Evolutionary conservation across 2,888 invertebrate genomes (phyloP).

Genomic region (Machimus atricapillus): DNA sequence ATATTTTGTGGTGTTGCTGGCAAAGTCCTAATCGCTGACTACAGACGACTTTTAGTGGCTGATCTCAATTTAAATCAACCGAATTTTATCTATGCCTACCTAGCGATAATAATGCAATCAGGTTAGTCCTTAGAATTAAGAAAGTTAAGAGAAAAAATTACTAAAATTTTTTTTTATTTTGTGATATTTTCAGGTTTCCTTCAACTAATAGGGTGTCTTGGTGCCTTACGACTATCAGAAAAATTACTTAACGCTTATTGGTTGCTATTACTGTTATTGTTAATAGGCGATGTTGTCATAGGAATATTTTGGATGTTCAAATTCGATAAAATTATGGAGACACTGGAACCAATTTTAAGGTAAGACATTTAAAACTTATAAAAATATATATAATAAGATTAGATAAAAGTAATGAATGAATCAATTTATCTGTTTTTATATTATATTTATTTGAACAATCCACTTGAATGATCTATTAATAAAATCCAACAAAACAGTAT

Average conservation of each 20-base stretch:
- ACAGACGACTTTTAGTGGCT: slow-evolving; percentile 74
- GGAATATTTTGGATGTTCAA: slow-evolving; percentile 87
- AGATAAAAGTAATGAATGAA: background rate
- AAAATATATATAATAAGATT: too few species aligned
- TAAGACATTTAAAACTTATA: slow-evolving; percentile 50
- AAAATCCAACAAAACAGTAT: background rate
- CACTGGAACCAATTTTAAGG: slow-evolving; percentile 73
- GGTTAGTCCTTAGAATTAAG: slow-evolving; percentile 41
- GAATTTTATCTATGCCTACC: slow-evolving; percentile 83
- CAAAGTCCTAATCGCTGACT: slow-evolving; percentile 73
- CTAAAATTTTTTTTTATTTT: background rate
- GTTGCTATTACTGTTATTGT: slow-evolving; percentile 77
- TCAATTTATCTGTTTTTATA: background rate
- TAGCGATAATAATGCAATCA: slow-evolving; percentile 78
- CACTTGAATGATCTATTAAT: background rate
- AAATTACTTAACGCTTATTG: slow-evolving; percentile 84
- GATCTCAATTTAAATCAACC: slow-evolving; percentile 80
- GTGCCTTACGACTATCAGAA: slow-evolving; percentile 81
- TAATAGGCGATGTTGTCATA: slow-evolving; percentile 83
- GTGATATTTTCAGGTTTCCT: slow-evolving; percentile 63
- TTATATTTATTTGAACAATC: background rate
- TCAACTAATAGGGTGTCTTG: slow-evolving; percentile 81
- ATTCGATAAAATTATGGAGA: slow-evolving; percentile 77
- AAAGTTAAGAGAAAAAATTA: background rate
- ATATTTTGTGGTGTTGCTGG: slow-evolving; percentile 81